Evolutionary conservation across 2,888 invertebrate genomes (phyloP).

Genomic region (Diaperis boleti): DNA sequence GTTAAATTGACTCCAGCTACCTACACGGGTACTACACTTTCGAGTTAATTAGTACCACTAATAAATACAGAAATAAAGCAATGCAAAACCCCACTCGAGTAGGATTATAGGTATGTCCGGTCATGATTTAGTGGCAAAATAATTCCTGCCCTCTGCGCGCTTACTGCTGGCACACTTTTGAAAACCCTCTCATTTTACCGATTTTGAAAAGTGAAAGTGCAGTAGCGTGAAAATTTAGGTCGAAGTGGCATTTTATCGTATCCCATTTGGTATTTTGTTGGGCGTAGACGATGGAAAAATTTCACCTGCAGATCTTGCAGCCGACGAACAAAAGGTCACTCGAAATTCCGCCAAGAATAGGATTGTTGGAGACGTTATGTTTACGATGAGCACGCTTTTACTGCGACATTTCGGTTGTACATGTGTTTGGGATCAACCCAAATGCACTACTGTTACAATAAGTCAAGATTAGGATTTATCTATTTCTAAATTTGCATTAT

Average conservation of each 20-base stretch:
- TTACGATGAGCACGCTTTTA: conserved; percentile 18
- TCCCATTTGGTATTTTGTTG: conserved; percentile 10
- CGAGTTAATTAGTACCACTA: conserved; percentile 44
- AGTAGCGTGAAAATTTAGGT: conserved; percentile 5
- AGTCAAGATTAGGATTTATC: background rate
- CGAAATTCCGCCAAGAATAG: conserved; percentile 18
- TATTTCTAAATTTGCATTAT: conserved; percentile 15
- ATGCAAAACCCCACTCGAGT: background rate
- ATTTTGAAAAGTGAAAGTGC: conserved; percentile 22
- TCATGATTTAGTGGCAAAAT: conserved; percentile 18
- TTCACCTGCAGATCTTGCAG: background rate
- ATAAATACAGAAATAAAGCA: conserved; percentile 39
- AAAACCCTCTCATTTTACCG: conserved; percentile 5
- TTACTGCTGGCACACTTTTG: conserved; percentile 11
- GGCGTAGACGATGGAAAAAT: conserved; percentile 5
- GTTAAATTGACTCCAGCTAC: conserved; percentile 42
- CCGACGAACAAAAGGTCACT: conserved; percentile 13
- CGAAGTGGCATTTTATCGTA: background rate
- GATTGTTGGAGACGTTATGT: conserved; percentile 14
- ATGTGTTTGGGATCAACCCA: background rate
- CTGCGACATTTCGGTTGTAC: conserved; percentile 1
- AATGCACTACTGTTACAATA: background rate
- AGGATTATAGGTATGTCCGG: conserved; percentile 22
- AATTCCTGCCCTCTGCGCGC: conserved; percentile 14
- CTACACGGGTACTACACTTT: conserved; percentile 45